Conservation (phyloP, 2,113 vertebrate genomes). For the Chloropsis hardwickii region DNA sequence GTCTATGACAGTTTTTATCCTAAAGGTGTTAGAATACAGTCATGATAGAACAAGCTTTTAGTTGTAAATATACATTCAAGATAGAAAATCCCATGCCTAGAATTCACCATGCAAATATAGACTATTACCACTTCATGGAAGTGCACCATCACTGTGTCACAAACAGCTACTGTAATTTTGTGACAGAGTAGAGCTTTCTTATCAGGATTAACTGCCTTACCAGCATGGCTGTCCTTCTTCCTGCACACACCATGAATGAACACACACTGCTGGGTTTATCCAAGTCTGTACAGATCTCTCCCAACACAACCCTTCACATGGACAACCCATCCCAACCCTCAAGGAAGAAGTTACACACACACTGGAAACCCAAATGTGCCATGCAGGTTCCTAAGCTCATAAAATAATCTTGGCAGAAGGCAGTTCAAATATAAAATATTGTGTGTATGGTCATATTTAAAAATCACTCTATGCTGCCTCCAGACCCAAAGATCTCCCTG, state of each 20-base stretch:
- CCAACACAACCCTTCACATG: background rate
- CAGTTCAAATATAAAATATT: background rate
- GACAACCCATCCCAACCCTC: background rate
- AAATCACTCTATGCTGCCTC: background rate
- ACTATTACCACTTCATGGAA: background rate
- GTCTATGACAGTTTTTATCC: background rate
- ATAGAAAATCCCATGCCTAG: background rate
- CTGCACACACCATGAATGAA: background rate
- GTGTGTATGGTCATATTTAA: background rate
- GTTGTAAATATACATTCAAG: background rate
- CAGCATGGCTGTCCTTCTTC: background rate
- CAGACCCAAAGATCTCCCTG: background rate
- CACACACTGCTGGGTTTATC: background rate
- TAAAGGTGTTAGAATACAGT: background rate
- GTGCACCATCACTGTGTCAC: background rate
- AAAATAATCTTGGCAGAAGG: background rate
- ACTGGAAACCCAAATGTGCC: background rate
- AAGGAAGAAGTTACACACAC: background rate
- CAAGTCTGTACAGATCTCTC: background rate
- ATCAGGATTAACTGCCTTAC: background rate
- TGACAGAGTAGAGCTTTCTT: background rate
- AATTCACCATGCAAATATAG: background rate
- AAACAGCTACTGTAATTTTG: background rate
- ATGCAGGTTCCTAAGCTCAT: background rate
- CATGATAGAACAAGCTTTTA: background rate